phyloP scores from a whole-genome alignment of 2,888 invertebrate species.

The Leistus spinibarbis region DNA sequence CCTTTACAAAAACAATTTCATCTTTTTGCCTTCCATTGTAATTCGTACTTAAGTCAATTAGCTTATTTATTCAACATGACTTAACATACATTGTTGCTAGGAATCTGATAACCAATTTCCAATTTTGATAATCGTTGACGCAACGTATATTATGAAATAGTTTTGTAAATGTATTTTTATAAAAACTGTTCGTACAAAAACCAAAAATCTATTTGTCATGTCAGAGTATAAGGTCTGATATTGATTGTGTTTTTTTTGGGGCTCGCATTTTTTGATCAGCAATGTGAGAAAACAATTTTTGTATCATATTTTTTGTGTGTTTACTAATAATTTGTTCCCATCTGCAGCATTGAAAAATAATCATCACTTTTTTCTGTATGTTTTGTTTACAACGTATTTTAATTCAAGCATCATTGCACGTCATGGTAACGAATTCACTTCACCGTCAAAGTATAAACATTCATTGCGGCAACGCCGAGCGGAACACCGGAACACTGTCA shows the following conservation, averaged over 20 bases:
- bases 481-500: conserved; percentile 25
- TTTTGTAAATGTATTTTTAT: too few species aligned
- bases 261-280: neutral
- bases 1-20: too few species aligned
- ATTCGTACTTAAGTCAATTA: too few species aligned
- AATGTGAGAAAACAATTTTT: neutral
- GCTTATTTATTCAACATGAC: neutral
- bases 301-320: neutral
- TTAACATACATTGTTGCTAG: neutral
- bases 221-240: neutral
- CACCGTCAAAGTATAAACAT: conserved; percentile 28
- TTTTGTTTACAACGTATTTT: conserved; percentile 22
- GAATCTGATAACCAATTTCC: neutral
- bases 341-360: conserved; percentile 23
- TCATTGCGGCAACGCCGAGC: conserved; percentile 14
- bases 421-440: conserved; percentile 26
- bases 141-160: too few species aligned
- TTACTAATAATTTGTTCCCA: conserved; percentile 22
- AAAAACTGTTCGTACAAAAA: too few species aligned
- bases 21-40: too few species aligned
- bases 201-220: too few species aligned
- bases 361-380: conserved; percentile 14
- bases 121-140: neutral
- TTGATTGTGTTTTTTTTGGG: neutral
- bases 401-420: conserved; percentile 35